Evolutionary conservation across 2,888 invertebrate genomes (phyloP).

Genomic region (Helicoverpa assulta): DNA sequence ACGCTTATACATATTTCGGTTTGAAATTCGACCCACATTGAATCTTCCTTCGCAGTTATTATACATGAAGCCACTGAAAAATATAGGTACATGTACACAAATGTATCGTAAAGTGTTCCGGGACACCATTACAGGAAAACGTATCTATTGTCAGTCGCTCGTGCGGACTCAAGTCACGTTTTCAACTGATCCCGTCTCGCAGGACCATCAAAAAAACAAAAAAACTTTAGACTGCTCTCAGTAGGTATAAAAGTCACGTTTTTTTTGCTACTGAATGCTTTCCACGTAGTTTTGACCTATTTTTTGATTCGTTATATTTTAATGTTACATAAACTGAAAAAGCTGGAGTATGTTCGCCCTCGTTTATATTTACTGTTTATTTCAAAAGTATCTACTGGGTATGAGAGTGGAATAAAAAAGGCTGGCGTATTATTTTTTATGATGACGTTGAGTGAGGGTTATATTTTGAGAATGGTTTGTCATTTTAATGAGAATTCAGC

Average conservation of each 20-base stretch:
- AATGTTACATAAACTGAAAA: constrained; percentile 29
- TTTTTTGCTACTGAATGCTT: constrained; percentile 35
- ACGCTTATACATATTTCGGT: not conserved
- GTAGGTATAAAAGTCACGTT: constrained; percentile 30
- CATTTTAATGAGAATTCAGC: not conserved
- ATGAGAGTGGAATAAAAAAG: constrained; percentile 29
- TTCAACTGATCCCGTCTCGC: constrained; percentile 31
- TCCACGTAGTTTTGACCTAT: constrained; percentile 50
- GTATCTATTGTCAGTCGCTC: constrained; percentile 46
- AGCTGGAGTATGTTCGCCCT: constrained; percentile 4
- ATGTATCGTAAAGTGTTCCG: constrained; percentile 28
- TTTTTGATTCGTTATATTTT: constrained; percentile 44
- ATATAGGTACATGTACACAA: too few species aligned
- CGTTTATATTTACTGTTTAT: constrained; percentile 27
- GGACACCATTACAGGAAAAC: constrained; percentile 37
- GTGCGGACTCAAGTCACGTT: constrained; percentile 52
- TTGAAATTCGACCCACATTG: constrained; percentile 24
- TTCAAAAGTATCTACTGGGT: constrained; percentile 31
- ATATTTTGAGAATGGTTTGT: constrained; percentile 1
- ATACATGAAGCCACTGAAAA: constrained; percentile 39
- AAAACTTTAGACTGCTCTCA: constrained; percentile 44
- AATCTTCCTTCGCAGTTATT: constrained; percentile 26
- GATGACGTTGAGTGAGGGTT: not conserved
- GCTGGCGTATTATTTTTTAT: constrained; percentile 21
- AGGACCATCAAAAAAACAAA: constrained; percentile 12